These are phyloP conservation scores for Drosophila subpulchrella DNA, from an alignment of 1,140 invertebrate species.

Conservation along the genomic window DNA sequence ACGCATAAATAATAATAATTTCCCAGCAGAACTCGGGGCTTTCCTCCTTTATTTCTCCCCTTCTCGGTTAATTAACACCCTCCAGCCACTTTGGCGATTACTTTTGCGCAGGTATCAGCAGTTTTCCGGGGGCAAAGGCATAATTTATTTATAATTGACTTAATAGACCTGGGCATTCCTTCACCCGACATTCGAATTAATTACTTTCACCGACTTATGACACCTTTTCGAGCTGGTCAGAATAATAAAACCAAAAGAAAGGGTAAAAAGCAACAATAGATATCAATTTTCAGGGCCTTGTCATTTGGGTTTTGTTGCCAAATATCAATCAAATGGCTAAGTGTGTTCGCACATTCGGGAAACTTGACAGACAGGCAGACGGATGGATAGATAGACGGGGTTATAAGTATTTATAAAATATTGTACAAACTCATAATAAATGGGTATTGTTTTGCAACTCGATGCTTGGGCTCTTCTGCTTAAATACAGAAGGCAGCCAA, in stretches of 20 bases:
- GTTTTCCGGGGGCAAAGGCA: constrained; percentile 36
- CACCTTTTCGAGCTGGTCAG: not conserved
- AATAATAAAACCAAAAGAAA: not conserved
- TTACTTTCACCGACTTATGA: constrained; percentile 69
- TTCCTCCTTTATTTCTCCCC: not conserved
- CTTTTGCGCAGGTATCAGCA: constrained; percentile 44
- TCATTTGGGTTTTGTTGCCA: constrained; percentile 43
- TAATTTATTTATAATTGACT: constrained; percentile 82
- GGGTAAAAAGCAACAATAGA: constrained; percentile 24
- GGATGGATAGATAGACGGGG: constrained; percentile 40
- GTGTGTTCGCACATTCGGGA: constrained; percentile 35
- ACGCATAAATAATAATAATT: constrained; percentile 77
- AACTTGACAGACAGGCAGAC: constrained; percentile 50
- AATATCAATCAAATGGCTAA: constrained; percentile 55
- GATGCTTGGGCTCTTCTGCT: constrained; percentile 2
- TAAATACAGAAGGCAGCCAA: constrained; percentile 32
- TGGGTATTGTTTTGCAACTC: constrained; percentile 27
- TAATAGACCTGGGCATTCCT: constrained; percentile 60
- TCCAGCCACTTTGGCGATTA: constrained; percentile 41
- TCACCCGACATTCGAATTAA: constrained; percentile 45
- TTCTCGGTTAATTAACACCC: constrained; percentile 52
- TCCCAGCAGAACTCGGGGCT: constrained; percentile 22
- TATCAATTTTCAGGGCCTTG: constrained; percentile 63
- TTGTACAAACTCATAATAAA: constrained; percentile 46
- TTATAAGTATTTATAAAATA: constrained; percentile 52